Percentiles rank a stretch among this genome's conserved stretches.
Evolutionary conservation across 2,797 vertebrate species (phyloP).

Genomic region (Enteromius anoplus): DNA sequence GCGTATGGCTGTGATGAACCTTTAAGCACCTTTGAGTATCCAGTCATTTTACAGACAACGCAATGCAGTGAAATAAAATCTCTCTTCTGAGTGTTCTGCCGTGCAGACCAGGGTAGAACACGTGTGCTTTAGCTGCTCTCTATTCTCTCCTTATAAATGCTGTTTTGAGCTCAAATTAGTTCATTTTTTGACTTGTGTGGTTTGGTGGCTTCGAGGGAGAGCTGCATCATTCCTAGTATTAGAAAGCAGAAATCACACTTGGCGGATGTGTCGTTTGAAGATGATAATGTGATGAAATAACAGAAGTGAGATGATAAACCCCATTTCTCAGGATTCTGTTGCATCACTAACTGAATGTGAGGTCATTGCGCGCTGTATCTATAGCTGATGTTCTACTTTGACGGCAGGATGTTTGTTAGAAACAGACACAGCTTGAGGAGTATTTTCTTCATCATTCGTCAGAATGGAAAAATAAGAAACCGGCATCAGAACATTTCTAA

Average conservation of each 20-base stretch:
- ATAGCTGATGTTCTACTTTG: not conserved
- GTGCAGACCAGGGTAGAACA: no score
- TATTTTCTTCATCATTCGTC: no score
- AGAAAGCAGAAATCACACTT: not conserved
- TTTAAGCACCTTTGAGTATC: no score
- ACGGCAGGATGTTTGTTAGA: not conserved
- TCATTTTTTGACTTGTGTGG: no score
- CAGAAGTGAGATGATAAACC: not conserved
- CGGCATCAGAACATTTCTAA: fast-evolving
- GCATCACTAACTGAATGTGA: no score
- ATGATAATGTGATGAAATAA: not conserved
- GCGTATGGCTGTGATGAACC: no score
- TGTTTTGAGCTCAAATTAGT: no score
- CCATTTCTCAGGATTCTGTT: not conserved
- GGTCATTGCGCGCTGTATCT: not conserved
- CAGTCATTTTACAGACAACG: not conserved
- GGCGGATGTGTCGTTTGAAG: not conserved
- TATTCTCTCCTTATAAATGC: no score
- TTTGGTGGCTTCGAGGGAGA: no score
- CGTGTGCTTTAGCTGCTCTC: no score
- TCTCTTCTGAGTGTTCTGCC: not conserved
- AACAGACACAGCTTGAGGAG: not conserved
- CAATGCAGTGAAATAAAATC: not conserved
- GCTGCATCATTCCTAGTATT: not conserved
- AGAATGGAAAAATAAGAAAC: not conserved